A percentile compares a stretch with the other conserved stretches of the same genome.
These are phyloP conservation scores for Pedionomus torquatus DNA, from an alignment of 2,113 vertebrate genomes.

Conservation along the genomic window DNA sequence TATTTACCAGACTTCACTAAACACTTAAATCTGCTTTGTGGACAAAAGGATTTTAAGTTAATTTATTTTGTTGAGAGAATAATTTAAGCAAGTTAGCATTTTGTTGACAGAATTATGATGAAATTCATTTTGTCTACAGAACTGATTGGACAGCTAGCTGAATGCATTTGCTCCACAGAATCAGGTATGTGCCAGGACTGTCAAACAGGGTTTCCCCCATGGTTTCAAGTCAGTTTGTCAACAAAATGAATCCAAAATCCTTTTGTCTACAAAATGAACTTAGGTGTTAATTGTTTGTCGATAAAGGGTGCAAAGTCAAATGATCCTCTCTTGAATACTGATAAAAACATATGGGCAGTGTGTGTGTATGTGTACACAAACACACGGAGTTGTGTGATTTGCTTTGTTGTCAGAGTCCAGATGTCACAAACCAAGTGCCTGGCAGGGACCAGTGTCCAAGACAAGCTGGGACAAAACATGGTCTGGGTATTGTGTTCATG, in stretches of 20 bases:
- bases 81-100: slow-evolving; percentile 76
- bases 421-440: background rate
- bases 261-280: slow-evolving; percentile 54
- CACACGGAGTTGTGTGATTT: background rate
- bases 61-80: slow-evolving; percentile 75
- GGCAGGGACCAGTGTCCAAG: background rate
- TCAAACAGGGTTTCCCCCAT: slow-evolving; percentile 53
- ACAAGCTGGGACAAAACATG: background rate
- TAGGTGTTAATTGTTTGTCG: slow-evolving; percentile 62
- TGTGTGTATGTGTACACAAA: background rate
- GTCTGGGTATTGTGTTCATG: background rate
- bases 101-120: slow-evolving; percentile 79
- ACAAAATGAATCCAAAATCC: slow-evolving; percentile 62
- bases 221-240: slow-evolving; percentile 60
- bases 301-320: slow-evolving; percentile 32
- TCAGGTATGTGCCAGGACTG: slow-evolving; percentile 48
- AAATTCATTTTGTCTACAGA: slow-evolving; percentile 74
- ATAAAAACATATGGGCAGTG: background rate
- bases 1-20: slow-evolving; percentile 74
- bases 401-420: background rate
- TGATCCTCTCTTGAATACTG: slow-evolving; percentile 53
- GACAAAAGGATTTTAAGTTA: slow-evolving; percentile 78
- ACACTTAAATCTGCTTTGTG: slow-evolving; percentile 71
- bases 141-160: slow-evolving; percentile 68
- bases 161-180: slow-evolving; percentile 53